phyloP scores from a whole-genome alignment of 2,888 invertebrate genomes.

The Eudemis profundana region DNA sequence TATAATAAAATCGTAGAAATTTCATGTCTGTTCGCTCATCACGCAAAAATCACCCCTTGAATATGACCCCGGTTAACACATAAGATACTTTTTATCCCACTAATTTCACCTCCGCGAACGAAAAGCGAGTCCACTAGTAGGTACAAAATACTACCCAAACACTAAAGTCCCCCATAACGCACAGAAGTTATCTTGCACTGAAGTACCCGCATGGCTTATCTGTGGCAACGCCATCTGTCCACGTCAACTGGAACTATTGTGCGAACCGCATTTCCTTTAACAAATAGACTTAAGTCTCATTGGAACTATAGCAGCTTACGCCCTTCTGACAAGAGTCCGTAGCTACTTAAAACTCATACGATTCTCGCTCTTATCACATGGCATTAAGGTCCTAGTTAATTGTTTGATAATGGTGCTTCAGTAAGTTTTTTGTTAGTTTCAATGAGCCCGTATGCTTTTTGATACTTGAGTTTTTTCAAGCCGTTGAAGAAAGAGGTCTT shows the following conservation, averaged over 20 bases:
- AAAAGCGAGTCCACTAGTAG: too few species aligned
- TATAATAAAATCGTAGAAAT: too few species aligned
- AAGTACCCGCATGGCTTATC: constrained; percentile 43
- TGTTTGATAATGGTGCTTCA: not conserved
- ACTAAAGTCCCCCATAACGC: constrained; percentile 13
- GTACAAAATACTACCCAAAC: constrained; percentile 2
- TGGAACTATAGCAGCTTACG: not conserved
- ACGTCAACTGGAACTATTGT: constrained; percentile 31
- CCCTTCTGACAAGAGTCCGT: not conserved
- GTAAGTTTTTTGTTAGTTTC: constrained; percentile 22
- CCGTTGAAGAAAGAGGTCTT: constrained; percentile 10
- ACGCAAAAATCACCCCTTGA: too few species aligned
- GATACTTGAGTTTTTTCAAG: constrained; percentile 28
- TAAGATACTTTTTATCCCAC: too few species aligned
- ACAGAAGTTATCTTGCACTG: constrained; percentile 18
- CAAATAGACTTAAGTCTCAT: not conserved
- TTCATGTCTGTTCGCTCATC: too few species aligned
- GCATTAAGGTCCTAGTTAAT: constrained; percentile 1
- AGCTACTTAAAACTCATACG: not conserved
- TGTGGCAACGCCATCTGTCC: constrained; percentile 33
- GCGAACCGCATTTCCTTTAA: not conserved
- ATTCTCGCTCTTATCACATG: constrained; percentile 1
- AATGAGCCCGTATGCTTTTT: constrained; percentile 32
- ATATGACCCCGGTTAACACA: too few species aligned
- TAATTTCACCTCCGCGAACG: too few species aligned